A percentile compares a stretch with the other conserved stretches of the same genome.
phyloP scores from a whole-genome alignment of 2,888 invertebrate genomes.

The Byasa hedistus region DNA sequence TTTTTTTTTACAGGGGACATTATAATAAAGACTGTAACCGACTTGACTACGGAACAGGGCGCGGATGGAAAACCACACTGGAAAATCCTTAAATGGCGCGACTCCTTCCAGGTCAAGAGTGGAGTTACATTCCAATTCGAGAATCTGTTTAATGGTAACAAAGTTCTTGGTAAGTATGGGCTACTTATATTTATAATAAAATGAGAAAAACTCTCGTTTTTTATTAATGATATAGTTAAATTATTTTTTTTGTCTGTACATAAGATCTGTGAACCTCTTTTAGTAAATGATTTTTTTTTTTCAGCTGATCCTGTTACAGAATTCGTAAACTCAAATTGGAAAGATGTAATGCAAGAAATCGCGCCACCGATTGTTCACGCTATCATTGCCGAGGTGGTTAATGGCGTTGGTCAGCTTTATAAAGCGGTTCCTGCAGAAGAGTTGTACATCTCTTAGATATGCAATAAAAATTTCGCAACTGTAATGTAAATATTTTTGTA shows the following conservation, averaged over 20 bases:
- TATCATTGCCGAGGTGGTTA: slow-evolving; percentile 50
- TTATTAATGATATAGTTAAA: not conserved
- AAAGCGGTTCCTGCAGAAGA: slow-evolving; percentile 55
- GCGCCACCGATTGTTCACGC: slow-evolving; percentile 61
- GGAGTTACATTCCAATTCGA: slow-evolving; percentile 58
- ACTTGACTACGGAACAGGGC: slow-evolving; percentile 48
- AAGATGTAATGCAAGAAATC: slow-evolving; percentile 63
- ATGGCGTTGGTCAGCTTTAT: slow-evolving; percentile 53
- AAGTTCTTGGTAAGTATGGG: slow-evolving; percentile 47
- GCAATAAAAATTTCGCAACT: not conserved
- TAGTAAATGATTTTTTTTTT: slow-evolving; percentile 30
- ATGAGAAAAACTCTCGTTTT: not conserved
- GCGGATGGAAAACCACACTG: slow-evolving; percentile 64
- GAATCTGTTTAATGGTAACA: slow-evolving; percentile 69
- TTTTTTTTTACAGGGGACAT: slow-evolving; percentile 56
- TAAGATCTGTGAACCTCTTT: no score
- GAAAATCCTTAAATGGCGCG: slow-evolving; percentile 57
- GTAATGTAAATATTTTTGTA: slow-evolving; percentile 22
- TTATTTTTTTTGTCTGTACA: not conserved
- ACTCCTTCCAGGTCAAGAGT: slow-evolving; percentile 54
- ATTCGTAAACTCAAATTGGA: slow-evolving; percentile 63
- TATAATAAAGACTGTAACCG: slow-evolving; percentile 50
- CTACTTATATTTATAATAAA: not conserved
- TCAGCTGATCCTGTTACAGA: slow-evolving; percentile 56
- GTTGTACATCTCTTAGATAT: slow-evolving; percentile 37